Evolutionary conservation across 2,888 invertebrate species (phyloP).

Genomic region (Drosophila vallismaia): DNA sequence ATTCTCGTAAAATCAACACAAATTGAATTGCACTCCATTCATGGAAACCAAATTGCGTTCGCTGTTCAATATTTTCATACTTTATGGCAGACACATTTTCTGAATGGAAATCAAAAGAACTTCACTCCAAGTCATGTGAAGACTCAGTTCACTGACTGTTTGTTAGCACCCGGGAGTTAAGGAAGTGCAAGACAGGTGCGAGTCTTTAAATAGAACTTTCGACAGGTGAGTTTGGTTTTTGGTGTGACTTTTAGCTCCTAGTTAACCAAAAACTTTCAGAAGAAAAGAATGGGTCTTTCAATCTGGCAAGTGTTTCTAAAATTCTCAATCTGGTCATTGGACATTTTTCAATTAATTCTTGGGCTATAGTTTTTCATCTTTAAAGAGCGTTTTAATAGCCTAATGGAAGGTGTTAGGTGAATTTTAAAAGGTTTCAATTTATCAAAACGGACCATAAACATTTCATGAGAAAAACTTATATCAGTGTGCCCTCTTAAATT

Average conservation of each 20-base stretch:
- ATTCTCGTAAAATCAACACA: conserved; percentile 54
- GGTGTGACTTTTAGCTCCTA: conserved; percentile 47
- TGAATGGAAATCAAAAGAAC: conserved; percentile 22
- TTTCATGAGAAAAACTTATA: not conserved
- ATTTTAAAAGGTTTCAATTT: conserved; percentile 5
- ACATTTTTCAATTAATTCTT: not conserved
- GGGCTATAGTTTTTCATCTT: not conserved
- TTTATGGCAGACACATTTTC: conserved; percentile 24
- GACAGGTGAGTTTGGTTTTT: conserved; percentile 26
- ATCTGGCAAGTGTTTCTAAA: not conserved
- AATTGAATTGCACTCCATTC: conserved; percentile 75
- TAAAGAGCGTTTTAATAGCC: not conserved
- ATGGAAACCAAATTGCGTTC: conserved; percentile 46
- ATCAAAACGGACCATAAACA: not conserved
- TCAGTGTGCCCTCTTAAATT: not conserved
- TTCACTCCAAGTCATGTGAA: conserved; percentile 15
- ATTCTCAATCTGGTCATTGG: not conserved
- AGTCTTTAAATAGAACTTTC: conserved; percentile 20
- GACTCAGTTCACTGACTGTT: conserved; percentile 10
- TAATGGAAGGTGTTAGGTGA: not conserved
- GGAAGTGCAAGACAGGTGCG: conserved; percentile 49
- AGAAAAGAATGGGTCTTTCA: not conserved
- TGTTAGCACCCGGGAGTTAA: conserved; percentile 11
- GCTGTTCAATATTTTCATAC: conserved; percentile 27
- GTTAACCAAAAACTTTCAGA: conserved; percentile 36